Evolutionary conservation across 2,797 vertebrate genomes (phyloP).

Genomic region (Rhinophrynus dorsalis): DNA sequence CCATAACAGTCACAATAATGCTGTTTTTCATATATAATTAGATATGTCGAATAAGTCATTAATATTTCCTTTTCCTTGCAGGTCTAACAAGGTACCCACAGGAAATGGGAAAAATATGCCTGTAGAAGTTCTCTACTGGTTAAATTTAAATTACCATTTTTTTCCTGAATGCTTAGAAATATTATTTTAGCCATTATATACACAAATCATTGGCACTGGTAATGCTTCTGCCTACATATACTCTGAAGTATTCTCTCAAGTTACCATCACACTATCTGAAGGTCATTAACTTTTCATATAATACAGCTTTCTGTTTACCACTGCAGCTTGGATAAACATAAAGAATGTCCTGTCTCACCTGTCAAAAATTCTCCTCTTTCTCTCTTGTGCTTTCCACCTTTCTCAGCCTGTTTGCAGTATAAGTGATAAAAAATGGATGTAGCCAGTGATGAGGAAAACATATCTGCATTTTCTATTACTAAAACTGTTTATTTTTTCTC

Average conservation of each 20-base stretch:
- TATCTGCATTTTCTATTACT: background rate
- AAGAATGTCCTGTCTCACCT: slow-evolving; percentile 1
- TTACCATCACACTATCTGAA: background rate
- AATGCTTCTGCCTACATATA: background rate
- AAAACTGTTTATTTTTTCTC: background rate
- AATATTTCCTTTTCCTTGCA: too few species aligned
- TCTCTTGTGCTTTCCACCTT: background rate
- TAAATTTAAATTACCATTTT: too few species aligned
- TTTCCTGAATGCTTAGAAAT: too few species aligned
- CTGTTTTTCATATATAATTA: too few species aligned
- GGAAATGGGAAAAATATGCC: too few species aligned
- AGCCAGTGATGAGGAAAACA: background rate
- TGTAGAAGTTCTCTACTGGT: too few species aligned
- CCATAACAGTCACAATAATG: too few species aligned
- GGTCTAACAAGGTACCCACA: too few species aligned
- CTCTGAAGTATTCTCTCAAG: background rate
- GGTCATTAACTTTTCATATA: background rate
- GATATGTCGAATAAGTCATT: too few species aligned
- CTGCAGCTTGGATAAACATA: background rate
- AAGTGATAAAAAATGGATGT: slow-evolving; percentile 15
- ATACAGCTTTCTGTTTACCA: slow-evolving; percentile 6
- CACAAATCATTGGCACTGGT: too few species aligned
- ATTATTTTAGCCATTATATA: too few species aligned
- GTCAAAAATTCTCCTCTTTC: slow-evolving; percentile 9
- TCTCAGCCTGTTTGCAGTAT: background rate